Evolutionary conservation across 2,113 vertebrate species (phyloP).

Genomic region (Hystrix brachyura): DNA sequence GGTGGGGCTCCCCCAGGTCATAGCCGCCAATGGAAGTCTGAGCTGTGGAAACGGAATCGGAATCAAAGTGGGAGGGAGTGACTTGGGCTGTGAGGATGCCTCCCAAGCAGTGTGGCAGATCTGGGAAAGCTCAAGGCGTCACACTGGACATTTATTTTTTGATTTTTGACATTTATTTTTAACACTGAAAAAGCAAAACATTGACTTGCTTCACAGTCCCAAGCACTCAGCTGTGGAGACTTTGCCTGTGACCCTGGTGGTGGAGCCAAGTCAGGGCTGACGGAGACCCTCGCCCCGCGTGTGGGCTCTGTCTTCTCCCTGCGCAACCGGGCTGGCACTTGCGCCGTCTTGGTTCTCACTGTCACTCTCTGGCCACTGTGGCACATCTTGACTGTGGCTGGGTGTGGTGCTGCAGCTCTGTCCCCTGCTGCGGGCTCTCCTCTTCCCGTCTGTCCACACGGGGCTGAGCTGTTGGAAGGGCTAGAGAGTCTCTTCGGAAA

Average conservation of each 20-base stretch:
- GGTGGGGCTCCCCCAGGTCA: background rate
- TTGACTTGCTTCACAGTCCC: background rate
- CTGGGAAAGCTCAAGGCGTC: background rate
- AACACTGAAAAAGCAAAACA: background rate
- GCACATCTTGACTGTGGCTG: background rate
- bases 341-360: fast-evolving
- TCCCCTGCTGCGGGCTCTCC: background rate
- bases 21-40: background rate
- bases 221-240: background rate
- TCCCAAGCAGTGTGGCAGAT: background rate
- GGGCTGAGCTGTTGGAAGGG: background rate
- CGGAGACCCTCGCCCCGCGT: background rate
- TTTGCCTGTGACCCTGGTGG: background rate
- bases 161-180: background rate
- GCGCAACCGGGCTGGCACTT: background rate
- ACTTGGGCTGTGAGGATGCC: background rate
- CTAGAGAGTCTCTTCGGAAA: background rate
- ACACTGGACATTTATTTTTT: background rate
- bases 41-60: background rate
- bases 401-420: background rate
- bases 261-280: background rate
- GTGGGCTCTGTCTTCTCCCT: background rate
- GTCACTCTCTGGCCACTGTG: fast-evolving
- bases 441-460: background rate
- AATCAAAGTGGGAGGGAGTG: background rate